Evolutionary conservation across 2,888 invertebrate species (phyloP).

Genomic region (Helobdella robusta): DNA sequence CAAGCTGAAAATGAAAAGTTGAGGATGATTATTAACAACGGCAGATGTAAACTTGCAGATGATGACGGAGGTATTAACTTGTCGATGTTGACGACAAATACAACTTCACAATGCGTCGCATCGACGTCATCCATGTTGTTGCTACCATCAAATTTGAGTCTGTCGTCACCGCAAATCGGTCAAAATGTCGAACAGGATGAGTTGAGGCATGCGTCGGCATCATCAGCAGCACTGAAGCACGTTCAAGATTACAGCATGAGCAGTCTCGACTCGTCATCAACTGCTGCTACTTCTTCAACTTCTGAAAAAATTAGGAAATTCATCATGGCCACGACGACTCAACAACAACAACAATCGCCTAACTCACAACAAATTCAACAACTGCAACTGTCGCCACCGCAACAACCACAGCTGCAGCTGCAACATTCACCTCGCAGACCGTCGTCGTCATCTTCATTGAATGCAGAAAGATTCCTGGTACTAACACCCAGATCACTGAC

Average conservation of each 20-base stretch:
- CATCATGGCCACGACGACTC: too few species aligned
- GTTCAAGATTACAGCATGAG: conserved; percentile 5
- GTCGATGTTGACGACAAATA: background rate
- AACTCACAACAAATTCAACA: too few species aligned
- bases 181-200: background rate
- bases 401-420: too few species aligned
- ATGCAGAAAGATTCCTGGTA: conserved; percentile 19
- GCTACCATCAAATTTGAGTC: background rate
- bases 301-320: background rate
- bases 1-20: conserved; percentile 15
- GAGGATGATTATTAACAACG: background rate
- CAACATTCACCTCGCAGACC: too few species aligned
- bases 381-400: too few species aligned
- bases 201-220: background rate
- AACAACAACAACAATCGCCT: too few species aligned
- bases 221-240: background rate
- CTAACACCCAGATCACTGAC: conserved; percentile 17
- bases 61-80: background rate
- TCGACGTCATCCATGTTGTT: too few species aligned
- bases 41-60: background rate
- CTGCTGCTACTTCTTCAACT: background rate
- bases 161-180: background rate
- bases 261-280: background rate
- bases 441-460: background rate
- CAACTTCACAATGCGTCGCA: too few species aligned